Evolutionary conservation across 1,140 invertebrate species (phyloP).

Genomic region (Lepidostoma basale): DNA sequence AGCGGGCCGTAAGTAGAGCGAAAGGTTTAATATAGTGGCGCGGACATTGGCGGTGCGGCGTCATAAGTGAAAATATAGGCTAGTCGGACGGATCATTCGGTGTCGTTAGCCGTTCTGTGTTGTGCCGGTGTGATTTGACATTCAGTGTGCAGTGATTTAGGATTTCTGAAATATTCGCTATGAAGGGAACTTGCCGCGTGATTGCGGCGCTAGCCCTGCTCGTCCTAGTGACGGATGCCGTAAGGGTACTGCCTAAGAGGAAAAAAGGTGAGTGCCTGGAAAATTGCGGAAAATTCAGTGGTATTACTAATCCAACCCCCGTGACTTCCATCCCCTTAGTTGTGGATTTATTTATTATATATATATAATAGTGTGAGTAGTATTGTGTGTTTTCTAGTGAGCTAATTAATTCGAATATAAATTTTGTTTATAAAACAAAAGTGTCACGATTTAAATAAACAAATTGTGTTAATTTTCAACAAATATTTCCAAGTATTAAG

Average conservation of each 20-base stretch:
- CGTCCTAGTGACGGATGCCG: conserved; percentile 56
- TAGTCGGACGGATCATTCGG: conserved; percentile 57
- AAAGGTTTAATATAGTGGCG: conserved; percentile 63
- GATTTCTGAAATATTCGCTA: conserved; percentile 43
- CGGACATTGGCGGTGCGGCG: conserved; percentile 58
- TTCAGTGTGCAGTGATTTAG: conserved; percentile 50
- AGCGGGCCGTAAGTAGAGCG: conserved; percentile 55
- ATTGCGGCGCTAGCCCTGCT: conserved; percentile 56
- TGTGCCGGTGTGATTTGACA: conserved; percentile 37
- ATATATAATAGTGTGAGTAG: too few species aligned
- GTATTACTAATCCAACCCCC: not conserved
- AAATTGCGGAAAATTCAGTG: conserved; percentile 16
- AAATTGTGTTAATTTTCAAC: too few species aligned
- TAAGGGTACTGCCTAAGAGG: conserved; percentile 59
- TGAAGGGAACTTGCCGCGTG: conserved; percentile 54
- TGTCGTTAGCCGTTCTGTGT: conserved; percentile 37
- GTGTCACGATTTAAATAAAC: too few species aligned
- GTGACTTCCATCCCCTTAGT: not conserved
- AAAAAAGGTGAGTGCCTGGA: conserved; percentile 56
- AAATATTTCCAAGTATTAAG: too few species aligned
- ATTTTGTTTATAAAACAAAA: too few species aligned
- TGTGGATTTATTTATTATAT: too few species aligned
- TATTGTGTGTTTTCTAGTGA: too few species aligned
- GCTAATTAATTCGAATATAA: too few species aligned
- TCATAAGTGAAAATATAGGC: conserved; percentile 64